Percentiles rank a stretch among this genome's conserved stretches.
phyloP scores from a whole-genome alignment of 1,140 invertebrate genomes.

The Diabrotica virgifera region DNA sequence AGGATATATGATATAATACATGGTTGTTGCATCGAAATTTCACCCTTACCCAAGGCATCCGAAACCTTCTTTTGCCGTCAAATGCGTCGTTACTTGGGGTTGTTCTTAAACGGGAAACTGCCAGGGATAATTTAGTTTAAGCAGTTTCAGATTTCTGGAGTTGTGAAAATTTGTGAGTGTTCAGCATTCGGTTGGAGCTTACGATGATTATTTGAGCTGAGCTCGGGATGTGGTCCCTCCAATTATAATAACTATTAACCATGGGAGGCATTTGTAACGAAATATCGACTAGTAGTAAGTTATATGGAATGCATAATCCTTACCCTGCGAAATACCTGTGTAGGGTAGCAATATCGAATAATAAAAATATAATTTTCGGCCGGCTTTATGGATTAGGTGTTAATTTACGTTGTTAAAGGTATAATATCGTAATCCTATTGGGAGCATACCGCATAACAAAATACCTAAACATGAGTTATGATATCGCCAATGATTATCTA shows the following conservation, averaged over 20 bases:
- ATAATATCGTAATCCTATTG: no score
- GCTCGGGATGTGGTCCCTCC: not conserved
- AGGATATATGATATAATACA: no score
- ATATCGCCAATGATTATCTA: no score
- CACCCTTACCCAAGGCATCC: not conserved
- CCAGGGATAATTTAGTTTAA: not conserved
- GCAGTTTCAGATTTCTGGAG: not conserved
- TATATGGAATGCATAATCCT: not conserved
- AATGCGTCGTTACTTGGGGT: not conserved
- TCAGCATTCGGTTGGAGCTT: not conserved
- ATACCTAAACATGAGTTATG: no score
- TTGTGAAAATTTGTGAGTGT: not conserved
- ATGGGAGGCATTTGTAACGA: not conserved
- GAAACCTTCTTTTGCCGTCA: not conserved
- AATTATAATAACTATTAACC: not conserved
- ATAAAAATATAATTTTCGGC: no score
- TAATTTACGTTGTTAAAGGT: no score
- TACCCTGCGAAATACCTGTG: no score
- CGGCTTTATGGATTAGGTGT: no score
- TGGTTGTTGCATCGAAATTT: not conserved
- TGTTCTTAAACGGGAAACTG: not conserved
- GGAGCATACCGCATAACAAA: no score
- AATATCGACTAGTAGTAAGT: not conserved
- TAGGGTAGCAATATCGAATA: no score
- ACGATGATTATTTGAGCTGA: slow-evolving; percentile 1